These are phyloP conservation scores for Silurus glanis DNA, from an alignment of 2,113 vertebrate species.

Conservation along the genomic window DNA sequence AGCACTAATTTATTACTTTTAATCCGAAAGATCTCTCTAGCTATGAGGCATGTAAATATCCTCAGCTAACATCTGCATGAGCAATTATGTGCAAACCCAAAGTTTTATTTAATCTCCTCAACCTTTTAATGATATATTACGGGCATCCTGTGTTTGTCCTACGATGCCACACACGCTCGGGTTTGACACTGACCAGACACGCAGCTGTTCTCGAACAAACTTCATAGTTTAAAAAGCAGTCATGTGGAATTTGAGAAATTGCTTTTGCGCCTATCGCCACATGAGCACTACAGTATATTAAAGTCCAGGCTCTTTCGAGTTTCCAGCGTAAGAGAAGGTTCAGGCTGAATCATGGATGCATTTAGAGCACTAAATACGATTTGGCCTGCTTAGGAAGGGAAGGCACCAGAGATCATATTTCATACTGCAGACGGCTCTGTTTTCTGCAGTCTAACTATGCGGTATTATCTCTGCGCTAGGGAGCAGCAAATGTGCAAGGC, in stretches of 20 bases:
- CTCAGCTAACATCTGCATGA: background rate
- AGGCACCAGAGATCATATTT: slow-evolving; percentile 34
- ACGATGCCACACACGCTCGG: background rate
- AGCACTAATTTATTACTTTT: background rate
- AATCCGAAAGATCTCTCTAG: slow-evolving; percentile 18
- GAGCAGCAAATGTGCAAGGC: slow-evolving; percentile 4
- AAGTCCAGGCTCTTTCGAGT: background rate
- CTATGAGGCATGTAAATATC: slow-evolving; percentile 10
- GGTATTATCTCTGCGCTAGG: slow-evolving; percentile 21
- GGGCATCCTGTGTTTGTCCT: background rate
- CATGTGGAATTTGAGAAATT: slow-evolving; percentile 6
- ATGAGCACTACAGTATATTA: background rate
- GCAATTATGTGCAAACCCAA: slow-evolving; percentile 9
- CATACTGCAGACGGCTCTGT: slow-evolving; percentile 37
- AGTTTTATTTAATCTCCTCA: background rate
- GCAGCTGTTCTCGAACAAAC: background rate
- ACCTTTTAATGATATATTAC: background rate
- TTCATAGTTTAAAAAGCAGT: background rate
- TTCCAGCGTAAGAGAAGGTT: background rate
- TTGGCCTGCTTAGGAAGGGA: slow-evolving; percentile 19
- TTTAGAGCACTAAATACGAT: slow-evolving; percentile 25
- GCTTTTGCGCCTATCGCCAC: background rate
- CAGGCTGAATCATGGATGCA: background rate
- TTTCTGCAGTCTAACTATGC: slow-evolving; percentile 52
- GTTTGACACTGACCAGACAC: background rate